Conservation (phyloP, 2,888 invertebrate genomes). For the Boloria euphrosyne region DNA sequence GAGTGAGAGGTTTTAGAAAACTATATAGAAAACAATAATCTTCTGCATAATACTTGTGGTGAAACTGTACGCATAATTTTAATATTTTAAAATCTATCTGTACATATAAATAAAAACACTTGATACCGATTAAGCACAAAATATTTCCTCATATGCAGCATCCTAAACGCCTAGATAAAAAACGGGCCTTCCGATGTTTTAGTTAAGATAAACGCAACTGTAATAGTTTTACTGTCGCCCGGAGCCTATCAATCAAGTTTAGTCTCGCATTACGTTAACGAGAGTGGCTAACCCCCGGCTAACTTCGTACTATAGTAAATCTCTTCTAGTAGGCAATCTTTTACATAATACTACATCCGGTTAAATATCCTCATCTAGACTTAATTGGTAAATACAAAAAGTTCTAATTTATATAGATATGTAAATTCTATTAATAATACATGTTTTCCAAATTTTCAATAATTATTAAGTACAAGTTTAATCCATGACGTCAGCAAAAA, state of each 20-base stretch:
- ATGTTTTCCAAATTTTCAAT: too few relatives aligned
- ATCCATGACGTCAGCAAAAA: too few relatives aligned
- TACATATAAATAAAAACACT: neutral
- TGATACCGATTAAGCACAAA: neutral
- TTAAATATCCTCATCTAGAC: too few relatives aligned
- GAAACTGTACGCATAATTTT: too few relatives aligned
- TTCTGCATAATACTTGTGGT: too few relatives aligned
- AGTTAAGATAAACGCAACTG: constrained; percentile 38
- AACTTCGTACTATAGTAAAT: constrained; percentile 37
- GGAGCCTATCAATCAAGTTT: constrained; percentile 57
- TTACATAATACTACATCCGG: constrained; percentile 10
- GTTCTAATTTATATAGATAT: too few relatives aligned
- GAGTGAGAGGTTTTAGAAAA: too few relatives aligned
- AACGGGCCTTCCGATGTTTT: constrained; percentile 24
- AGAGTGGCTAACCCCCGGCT: constrained; percentile 40
- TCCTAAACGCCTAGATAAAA: constrained; percentile 17
- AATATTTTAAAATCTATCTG: too few relatives aligned
- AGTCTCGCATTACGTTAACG: constrained; percentile 61
- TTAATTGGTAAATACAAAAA: too few relatives aligned
- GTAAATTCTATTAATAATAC: too few relatives aligned
- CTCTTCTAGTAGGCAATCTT: constrained; percentile 27
- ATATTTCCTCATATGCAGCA: neutral
- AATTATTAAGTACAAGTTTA: too few relatives aligned
- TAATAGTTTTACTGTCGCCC: constrained; percentile 38
- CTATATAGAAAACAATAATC: too few relatives aligned